Evolutionary conservation across 2,888 invertebrate species (phyloP).

Genomic region (Cantharis nigra): DNA sequence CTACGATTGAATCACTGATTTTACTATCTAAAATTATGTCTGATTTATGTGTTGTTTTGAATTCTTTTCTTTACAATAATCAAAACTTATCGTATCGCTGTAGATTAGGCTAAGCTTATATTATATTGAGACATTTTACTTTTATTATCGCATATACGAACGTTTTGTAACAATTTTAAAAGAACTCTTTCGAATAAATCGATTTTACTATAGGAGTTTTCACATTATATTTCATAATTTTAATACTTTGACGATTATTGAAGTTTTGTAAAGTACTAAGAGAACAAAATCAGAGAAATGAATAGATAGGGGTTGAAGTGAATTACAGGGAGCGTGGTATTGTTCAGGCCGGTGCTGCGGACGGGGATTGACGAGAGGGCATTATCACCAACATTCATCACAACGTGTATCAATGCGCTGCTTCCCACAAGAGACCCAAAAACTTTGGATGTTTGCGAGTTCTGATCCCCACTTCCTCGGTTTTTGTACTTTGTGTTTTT

Average conservation of each 20-base stretch:
- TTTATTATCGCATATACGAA: background rate
- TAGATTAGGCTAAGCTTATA: slow-evolving; percentile 8
- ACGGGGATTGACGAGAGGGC: slow-evolving; percentile 60
- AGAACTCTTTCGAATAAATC: background rate
- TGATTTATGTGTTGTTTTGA: slow-evolving; percentile 45
- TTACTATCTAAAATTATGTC: slow-evolving; percentile 42
- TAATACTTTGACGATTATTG: slow-evolving; percentile 45
- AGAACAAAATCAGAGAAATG: slow-evolving; percentile 47
- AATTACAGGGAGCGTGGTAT: slow-evolving; percentile 56
- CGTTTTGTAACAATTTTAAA: background rate
- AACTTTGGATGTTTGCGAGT: slow-evolving; percentile 53
- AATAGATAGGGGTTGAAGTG: slow-evolving; percentile 56
- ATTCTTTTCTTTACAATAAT: slow-evolving; percentile 25
- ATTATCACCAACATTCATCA: slow-evolving; percentile 61
- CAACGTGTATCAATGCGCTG: slow-evolving; percentile 57
- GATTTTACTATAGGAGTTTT: background rate
- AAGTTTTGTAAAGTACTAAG: slow-evolving; percentile 46
- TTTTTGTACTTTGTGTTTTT: slow-evolving; percentile 52
- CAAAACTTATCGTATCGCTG: background rate
- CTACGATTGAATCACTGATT: slow-evolving; percentile 55
- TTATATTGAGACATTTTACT: slow-evolving; percentile 7
- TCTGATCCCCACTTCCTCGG: slow-evolving; percentile 46
- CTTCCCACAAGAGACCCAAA: slow-evolving; percentile 57
- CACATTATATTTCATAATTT: slow-evolving; percentile 7
- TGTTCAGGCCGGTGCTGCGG: slow-evolving; percentile 62